Evolutionary conservation across 2,888 invertebrate species (phyloP), one percentile per base, ranked within the genome.

Genomic region (Paralinhomoeus sp.): DNA sequence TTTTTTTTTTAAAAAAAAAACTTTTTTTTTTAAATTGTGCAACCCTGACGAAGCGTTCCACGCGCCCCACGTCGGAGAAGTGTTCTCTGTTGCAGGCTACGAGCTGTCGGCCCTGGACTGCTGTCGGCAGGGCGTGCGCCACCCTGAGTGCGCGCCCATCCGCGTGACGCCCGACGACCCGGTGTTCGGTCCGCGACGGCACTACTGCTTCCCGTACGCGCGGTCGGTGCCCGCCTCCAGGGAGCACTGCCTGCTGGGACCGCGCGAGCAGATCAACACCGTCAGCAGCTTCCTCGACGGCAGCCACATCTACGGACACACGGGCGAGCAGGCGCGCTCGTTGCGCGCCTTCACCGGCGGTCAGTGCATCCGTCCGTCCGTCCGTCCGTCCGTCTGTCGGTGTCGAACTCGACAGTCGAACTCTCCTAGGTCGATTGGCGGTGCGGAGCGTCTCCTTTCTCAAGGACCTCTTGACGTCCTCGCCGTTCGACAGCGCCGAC

Each of bases 291-390:
- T 76, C 64, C 68, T 89, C 43, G 62, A 62, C 45, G 61, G 49
- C 5, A 84, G 84, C 0, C 78, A 78, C 49, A 69, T 91, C 23
- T 89, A 89, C 58, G 89, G 89, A 1, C 83, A 84, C 58, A 81
- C 83, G 56, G 71, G 72, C 1, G 87, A 87, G 59, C 74, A 81
- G 31, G 73, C 76, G 0, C 72, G 75, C 36, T 72, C 75, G 43
- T 68, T 91, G 24, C 73, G 83, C 40, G 76, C 80, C 0, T 63
- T 77, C 75, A 47, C 52, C 55, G 77, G 76, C 43, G 89, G 89
- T 0, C 22, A 31, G 48, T 5, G 27, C 12, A 9, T 27, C 27
- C 27, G n/a, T n/a, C n/a, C n/a, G n/a, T n/a, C n/a, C n/a, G n/a
- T n/a, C n/a, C n/a, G n/a, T n/a, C n/a, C n/a, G n/a, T n/a, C n/a